Evolutionary conservation across 1,140 invertebrate species (phyloP).

Genomic region (Akabosia matsudoensis): DNA sequence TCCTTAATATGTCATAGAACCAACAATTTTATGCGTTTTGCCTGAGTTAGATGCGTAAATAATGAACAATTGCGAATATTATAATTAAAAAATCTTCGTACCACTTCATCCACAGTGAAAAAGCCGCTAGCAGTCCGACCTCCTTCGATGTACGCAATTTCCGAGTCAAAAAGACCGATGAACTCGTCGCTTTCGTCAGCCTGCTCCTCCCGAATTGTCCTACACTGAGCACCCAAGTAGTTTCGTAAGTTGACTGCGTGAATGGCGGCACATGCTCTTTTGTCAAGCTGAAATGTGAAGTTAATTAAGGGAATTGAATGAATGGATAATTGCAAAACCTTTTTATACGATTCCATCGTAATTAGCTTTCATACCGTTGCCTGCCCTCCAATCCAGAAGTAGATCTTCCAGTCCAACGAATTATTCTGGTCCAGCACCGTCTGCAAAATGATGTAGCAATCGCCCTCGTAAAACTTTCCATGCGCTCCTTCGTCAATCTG

Average conservation of each 20-base stretch:
- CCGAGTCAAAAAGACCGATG: conserved; percentile 82
- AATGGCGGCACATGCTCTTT: conserved; percentile 96
- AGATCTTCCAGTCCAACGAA: conserved; percentile 90
- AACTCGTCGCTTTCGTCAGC: conserved; percentile 95
- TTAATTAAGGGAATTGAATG: background rate
- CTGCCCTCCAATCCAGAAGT: conserved; percentile 98
- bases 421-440: conserved; percentile 77
- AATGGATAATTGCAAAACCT: background rate
- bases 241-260: conserved; percentile 98
- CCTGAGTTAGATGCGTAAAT: too few relatives aligned
- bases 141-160: conserved; percentile 95
- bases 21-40: too few relatives aligned
- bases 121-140: conserved; percentile 95
- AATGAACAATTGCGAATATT: too few relatives aligned
- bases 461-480: conserved; percentile 98
- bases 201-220: conserved; percentile 98
- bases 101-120: conserved; percentile 90
- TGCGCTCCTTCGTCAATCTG: conserved; percentile 82
- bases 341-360: too few relatives aligned
- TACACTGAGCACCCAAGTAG: conserved; percentile 86
- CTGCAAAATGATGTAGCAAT: conserved; percentile 97
- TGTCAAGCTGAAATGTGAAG: conserved; percentile 70
- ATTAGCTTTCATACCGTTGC: conserved; percentile 75
- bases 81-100: conserved; percentile 53
- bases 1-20: too few relatives aligned